Base-by-base conservation (phyloP, 2,888 invertebrate genomes). In the Piscicola geometra region DNA sequence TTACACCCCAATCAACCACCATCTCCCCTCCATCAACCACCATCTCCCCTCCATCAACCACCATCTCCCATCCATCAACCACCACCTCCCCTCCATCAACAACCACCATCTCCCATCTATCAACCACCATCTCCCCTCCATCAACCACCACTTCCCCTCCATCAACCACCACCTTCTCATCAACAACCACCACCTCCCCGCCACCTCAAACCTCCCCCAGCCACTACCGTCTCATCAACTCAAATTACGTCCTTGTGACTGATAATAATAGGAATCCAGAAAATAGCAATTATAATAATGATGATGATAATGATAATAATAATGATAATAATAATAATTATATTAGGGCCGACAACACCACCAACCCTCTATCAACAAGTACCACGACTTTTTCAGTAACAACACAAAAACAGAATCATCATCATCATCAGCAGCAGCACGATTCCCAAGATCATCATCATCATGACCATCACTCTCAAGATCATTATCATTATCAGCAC, bases 31-130 rank as follows among this genome's bases (percentile, higher is more conserved):
- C 41, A 41, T n/a, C 35, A 5, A 74, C 15, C 28, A 73, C 30
- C 60, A 73, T 32, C 35, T 52, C 56, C 60, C 56, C 32, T 21
- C 56, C 74, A 9, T 12, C 64, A 5, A 75, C 66, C 75, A 69
- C 41, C 32, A 41, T 30, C 52, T 36, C 69, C 30, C 32, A 36
- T 28, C 32, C 35, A 18, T n/a, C 71, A 21, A 36, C 36, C 35
- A 33, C n/a, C 71, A 2, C 35, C 64, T 12, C 64, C 64, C 25
- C 3, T 30, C 25, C 64, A 9, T 12, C 64, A 5, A 64, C 64
- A 9, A 64, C 64, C 64, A 64, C 64, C 64, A 64, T 21, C 64
- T 28, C 64, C 64, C 3, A 5, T 21, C 25, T 9, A 9, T 12
- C 64, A 9, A 64, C 21, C 21, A 64, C 64, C 64, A 64, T 21